Conservation (phyloP, 2,888 invertebrate species). For the Gymnosoma rotundatum region DNA sequence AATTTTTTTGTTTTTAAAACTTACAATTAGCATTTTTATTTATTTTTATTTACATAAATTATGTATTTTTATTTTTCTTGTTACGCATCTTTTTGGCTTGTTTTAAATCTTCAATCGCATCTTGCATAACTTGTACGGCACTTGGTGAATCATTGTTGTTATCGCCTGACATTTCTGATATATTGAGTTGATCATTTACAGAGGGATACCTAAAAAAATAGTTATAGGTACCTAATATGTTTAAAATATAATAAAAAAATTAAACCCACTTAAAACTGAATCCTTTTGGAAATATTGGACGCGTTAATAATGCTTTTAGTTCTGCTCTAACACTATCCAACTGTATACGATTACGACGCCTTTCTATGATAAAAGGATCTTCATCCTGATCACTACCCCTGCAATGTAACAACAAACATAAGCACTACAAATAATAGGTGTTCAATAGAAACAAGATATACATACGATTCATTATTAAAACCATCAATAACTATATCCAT, state of each 20-base stretch:
- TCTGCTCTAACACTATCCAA: slow-evolving; percentile 75
- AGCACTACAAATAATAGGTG: not conserved
- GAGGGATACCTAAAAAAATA: slow-evolving; percentile 80
- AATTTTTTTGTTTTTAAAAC: not conserved
- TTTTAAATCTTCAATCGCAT: slow-evolving; percentile 81
- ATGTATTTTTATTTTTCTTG: slow-evolving; percentile 75
- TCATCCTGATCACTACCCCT: slow-evolving; percentile 80
- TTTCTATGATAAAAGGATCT: slow-evolving; percentile 79
- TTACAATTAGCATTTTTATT: not conserved
- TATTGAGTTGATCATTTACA: slow-evolving; percentile 78
- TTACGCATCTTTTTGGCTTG: slow-evolving; percentile 79
- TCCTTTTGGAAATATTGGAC: slow-evolving; percentile 87
- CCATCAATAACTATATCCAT: slow-evolving; percentile 96
- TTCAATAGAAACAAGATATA: slow-evolving; percentile 34
- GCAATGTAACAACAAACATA: not conserved
- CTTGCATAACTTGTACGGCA: slow-evolving; percentile 84
- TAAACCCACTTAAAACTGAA: slow-evolving; percentile 84
- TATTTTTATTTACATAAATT: slow-evolving; percentile 26
- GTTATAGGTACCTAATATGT: not conserved
- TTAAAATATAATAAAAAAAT: slow-evolving; percentile 72
- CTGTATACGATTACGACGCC: slow-evolving; percentile 78
- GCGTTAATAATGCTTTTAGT: slow-evolving; percentile 80
- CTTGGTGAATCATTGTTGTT: slow-evolving; percentile 71
- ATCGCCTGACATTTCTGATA: slow-evolving; percentile 71
- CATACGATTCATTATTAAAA: slow-evolving; percentile 83